Percentiles rank a stretch among this genome's conserved stretches.
Conservation (phyloP, 2,888 invertebrate species). For the Euclidia mi region DNA sequence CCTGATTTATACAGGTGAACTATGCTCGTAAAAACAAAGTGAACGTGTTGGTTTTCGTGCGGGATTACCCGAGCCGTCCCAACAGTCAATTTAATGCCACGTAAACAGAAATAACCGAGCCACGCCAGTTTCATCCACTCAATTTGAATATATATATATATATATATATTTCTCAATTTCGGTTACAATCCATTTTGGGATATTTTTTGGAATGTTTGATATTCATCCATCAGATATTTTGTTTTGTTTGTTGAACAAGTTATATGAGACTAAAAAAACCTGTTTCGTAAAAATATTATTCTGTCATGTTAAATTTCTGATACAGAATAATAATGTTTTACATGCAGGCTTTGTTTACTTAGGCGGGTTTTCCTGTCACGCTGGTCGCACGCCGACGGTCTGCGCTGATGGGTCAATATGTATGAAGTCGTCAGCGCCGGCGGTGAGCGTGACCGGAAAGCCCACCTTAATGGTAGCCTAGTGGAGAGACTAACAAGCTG, state of each 20-base stretch:
- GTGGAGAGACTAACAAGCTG: no score
- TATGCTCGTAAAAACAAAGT: conserved; percentile 49
- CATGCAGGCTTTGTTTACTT: no score
- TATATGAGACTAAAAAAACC: no score
- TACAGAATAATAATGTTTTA: no score
- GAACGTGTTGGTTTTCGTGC: conserved; percentile 41
- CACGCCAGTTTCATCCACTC: conserved; percentile 26
- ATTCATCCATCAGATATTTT: conserved; percentile 1
- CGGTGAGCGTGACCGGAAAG: no score
- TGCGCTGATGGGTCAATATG: no score
- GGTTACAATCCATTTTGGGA: conserved; percentile 17
- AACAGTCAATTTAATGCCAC: conserved; percentile 46
- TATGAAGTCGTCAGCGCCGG: no score
- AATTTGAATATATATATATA: conserved; percentile 44
- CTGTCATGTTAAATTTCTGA: no score
- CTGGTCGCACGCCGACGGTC: no score
- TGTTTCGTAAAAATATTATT: no score
- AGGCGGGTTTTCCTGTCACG: no score
- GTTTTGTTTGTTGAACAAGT: not conserved
- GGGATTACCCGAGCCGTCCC: conserved; percentile 29
- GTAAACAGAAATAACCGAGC: conserved; percentile 47
- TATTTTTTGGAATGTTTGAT: conserved; percentile 8
- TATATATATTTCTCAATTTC: conserved; percentile 32
- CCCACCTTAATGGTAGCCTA: no score
- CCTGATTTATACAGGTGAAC: conserved; percentile 47